Conservation (phyloP, 2,888 invertebrate species). For the Drosophila quasianomalipes region DNA sequence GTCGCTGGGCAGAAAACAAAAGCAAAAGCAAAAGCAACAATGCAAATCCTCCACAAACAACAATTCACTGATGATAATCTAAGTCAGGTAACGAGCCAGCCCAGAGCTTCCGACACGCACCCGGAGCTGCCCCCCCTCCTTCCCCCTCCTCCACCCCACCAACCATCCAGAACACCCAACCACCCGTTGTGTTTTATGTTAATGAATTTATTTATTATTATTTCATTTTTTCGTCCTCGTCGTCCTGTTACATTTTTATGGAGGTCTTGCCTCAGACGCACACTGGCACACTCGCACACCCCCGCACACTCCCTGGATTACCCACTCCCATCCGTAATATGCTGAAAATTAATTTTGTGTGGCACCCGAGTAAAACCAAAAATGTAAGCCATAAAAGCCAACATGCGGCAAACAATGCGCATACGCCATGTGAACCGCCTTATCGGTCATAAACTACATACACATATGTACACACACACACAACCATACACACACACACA, state of each 20-base stretch:
- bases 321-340: constrained; percentile 18
- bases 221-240: constrained; percentile 55
- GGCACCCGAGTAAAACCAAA: constrained; percentile 51
- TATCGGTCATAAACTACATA: constrained; percentile 54
- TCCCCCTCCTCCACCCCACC: accelerated
- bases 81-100: constrained; percentile 72
- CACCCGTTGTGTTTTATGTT: constrained; percentile 73
- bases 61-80: constrained; percentile 77
- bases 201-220: constrained; percentile 80
- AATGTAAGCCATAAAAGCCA: constrained; percentile 65
- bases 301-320: neutral
- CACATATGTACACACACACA: neutral
- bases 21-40: constrained; percentile 38
- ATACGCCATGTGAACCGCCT: constrained; percentile 69
- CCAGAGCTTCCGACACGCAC: constrained; percentile 8
- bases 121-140: neutral
- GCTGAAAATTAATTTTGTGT: constrained; percentile 71
- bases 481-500: neutral
- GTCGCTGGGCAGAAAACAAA: constrained; percentile 31
- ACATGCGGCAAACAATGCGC: constrained; percentile 66
- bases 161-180: neutral
- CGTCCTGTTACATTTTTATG: constrained; percentile 55
- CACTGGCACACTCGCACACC: neutral
- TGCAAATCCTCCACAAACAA: constrained; percentile 60
- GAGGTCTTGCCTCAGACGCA: constrained; percentile 10